Evolutionary conservation across 2,797 vertebrate genomes (phyloP), one percentile per base, ranked within the genome.

Genomic region (Macroramphosus scolopax): DNA sequence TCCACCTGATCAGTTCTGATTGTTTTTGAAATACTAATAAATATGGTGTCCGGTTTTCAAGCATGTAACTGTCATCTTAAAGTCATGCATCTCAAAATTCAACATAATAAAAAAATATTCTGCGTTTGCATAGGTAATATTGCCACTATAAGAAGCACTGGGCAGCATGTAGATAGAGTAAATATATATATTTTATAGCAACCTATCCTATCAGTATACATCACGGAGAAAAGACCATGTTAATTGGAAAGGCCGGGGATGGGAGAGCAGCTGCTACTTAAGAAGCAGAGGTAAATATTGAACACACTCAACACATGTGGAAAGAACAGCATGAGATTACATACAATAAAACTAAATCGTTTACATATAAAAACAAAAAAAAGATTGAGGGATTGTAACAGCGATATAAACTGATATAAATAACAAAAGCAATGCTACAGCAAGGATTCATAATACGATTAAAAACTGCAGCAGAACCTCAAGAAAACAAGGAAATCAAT

Each of bases 391-490:
- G 49, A 51, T 40, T 51, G 51, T 32, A 65, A 62, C 26, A 75
- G 43, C 20, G 53, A 65, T 14, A 55, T 12, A 47, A 66, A 47
- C n/a, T n/a, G n/a, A n/a, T n/a, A n/a, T n/a, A n/a, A 29, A 79
- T 59, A 68, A 51, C 15, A 25, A 35, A 51, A 46, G 22, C 29
- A 51, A 73, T 25, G 48, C 55, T 51, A 62, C 30, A 67, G 64
- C 58, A 68, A 59, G 60, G 17, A 36, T 57, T 67, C 39, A 63
- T 57, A 59, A 51, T 24, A 51, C 54, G 51, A 56, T 74, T 62
- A 40, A 53, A 67, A 72, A 45, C 20, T 36, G 47, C 7, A 59
- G 39, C 33, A 56, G 18, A 51, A 60, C 56, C 22, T 61, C n/a
- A n/a, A n/a, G n/a, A n/a, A 15, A 50, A 40, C 10, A 22, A 62